A percentile compares a stretch with the other conserved stretches of the same genome.
phyloP scores from a whole-genome alignment of 2,888 invertebrate genomes.

The Drosophila nigritarsus region DNA sequence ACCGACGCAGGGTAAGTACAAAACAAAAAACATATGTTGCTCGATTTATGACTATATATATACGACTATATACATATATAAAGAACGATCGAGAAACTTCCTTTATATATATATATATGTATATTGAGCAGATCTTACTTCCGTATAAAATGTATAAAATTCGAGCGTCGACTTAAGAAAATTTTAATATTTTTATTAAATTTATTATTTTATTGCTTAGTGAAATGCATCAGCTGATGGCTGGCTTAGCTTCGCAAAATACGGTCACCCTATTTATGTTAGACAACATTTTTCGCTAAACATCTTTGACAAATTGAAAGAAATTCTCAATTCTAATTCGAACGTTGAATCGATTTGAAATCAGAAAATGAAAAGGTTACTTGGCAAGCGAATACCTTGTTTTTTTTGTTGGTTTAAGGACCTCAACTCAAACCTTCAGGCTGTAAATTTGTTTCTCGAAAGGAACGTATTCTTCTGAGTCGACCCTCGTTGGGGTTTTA shows the following conservation, averaged over 20 bases:
- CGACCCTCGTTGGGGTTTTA: not conserved
- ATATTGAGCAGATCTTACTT: not conserved
- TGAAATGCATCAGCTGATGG: not conserved
- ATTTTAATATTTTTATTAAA: not conserved
- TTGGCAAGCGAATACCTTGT: not conserved
- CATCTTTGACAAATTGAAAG: not conserved
- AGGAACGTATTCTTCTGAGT: not conserved
- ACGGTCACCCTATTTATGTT: not conserved
- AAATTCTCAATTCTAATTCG: not conserved
- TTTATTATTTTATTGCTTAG: not conserved
- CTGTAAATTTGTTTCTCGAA: not conserved
- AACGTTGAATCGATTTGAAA: not conserved
- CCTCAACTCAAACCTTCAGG: not conserved
- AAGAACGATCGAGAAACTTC: not conserved
- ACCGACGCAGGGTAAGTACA: constrained; percentile 38
- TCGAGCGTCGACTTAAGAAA: not conserved
- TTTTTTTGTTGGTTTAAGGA: not conserved
- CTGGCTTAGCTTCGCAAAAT: not conserved
- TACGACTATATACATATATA: not conserved
- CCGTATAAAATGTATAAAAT: not conserved
- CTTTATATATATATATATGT: not conserved
- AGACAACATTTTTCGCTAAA: not conserved
- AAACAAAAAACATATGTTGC: no score
- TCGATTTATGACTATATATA: no score
- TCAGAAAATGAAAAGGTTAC: not conserved